Base-by-base conservation (phyloP, 1,140 invertebrate genomes). In the Macrostomum lignano region DNA sequence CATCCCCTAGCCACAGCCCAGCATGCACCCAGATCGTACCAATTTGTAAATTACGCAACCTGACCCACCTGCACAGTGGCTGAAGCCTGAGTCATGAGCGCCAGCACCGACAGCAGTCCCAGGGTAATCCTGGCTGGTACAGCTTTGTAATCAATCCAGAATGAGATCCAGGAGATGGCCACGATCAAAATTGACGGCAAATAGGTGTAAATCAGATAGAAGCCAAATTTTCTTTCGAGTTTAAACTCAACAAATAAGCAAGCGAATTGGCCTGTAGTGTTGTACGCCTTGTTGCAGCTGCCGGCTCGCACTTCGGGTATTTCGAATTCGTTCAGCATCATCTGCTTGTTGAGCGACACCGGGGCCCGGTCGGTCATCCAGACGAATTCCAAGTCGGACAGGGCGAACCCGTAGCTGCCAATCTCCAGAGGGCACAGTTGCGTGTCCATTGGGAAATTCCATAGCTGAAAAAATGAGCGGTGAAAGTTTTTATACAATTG, bases 401-500 rank as follows among this genome's bases (percentile, higher is more conserved):
- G 10, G 17, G 32, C 26, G 11, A 44, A 69, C 71, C 70, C 50
- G 74, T 72, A 75, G 48, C 72, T 74, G 54, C 74, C 72, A 36
- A 76, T 69, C 40, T 68, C 68, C 39, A 76, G 69, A 9, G 69
- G 68, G 47, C 73, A 76, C 2, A 68, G 65, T 60, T 75, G 73
- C 41, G 72, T 70, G 46, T 76, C 73, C 69, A 74, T 72, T 7
- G 73, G 73, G 46, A 74, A 75, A 15, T 72, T 62, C n/a, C n/a
- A n/a, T n/a, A n/a, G n/a, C n/a, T 84, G 73, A 81, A 91, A 88
- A 3, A 76, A 76, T 54, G 81, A 91, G 42, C 74, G 81, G n/a
- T n/a, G n/a, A n/a, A n/a, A n/a, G n/a, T n/a, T n/a, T n/a, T n/a
- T n/a, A n/a, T n/a, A n/a, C n/a, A n/a, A n/a, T n/a, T n/a, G n/a